Percentiles rank a stretch among this genome's conserved stretches.
These are phyloP conservation scores for Crematogaster levior DNA, from an alignment of 2,888 invertebrate species.

Conservation along the genomic window DNA sequence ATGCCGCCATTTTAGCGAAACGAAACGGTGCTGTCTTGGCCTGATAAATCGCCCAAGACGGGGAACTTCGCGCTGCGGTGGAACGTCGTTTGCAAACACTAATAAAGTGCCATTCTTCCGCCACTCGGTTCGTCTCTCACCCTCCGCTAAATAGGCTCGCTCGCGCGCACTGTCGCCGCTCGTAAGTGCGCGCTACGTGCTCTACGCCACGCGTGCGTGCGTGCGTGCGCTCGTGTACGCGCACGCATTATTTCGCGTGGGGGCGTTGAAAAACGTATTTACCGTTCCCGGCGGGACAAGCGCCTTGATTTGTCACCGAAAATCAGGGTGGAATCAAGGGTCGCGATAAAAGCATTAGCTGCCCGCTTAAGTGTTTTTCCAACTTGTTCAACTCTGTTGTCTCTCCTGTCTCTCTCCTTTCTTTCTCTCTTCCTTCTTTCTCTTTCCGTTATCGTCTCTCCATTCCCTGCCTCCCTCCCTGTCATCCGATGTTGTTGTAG, in stretches of 20 bases:
- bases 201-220: constrained; percentile 44
- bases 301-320: constrained; percentile 82
- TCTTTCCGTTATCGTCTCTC: constrained; percentile 42
- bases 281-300: constrained; percentile 78
- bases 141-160: constrained; percentile 56
- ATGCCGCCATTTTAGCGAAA: constrained; percentile 40
- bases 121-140: constrained; percentile 69
- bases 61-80: constrained; percentile 36
- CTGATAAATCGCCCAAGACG: constrained; percentile 48
- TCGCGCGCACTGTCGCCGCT: constrained; percentile 69
- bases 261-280: constrained; percentile 79
- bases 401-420: constrained; percentile 25
- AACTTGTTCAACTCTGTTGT: constrained; percentile 68
- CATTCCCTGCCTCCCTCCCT: constrained; percentile 22
- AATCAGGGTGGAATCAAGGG: constrained; percentile 75
- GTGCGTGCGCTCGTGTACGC: constrained; percentile 50
- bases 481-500: constrained; percentile 47
- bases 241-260: constrained; percentile 75
- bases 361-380: constrained; percentile 75
- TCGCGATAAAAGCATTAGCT: constrained; percentile 77
- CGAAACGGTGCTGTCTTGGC: constrained; percentile 32
- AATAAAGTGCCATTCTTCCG: constrained; percentile 74
- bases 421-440: neutral
- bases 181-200: constrained; percentile 38
- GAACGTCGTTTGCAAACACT: constrained; percentile 55